Evolutionary conservation across 1,140 invertebrate genomes (phyloP), one percentile per base, ranked within the genome.

Genomic region (Coelopa frigida): DNA sequence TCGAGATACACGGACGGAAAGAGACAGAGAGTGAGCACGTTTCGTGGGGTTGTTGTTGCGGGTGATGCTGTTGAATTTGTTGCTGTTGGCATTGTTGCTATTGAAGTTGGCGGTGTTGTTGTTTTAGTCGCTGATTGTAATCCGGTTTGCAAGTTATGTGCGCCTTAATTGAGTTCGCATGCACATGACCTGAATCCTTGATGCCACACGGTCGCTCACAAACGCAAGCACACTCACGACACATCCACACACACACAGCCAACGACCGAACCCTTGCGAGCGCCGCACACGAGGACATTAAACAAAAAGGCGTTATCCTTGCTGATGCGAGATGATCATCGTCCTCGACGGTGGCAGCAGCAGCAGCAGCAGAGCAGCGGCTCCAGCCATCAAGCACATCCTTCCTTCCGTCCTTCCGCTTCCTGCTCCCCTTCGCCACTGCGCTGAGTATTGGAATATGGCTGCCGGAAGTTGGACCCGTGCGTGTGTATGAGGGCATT

Each of bases 81-180:
- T 29, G n/a, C 27, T 17, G 26, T 29, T 29, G 22, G 41, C 21
- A 23, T 21, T 38, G 33, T 29, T 46, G 22, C 29, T 21, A 8
- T 37, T 27, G 18, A 29, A 38, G 35, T 20, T 46, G n/a, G 3
- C 39, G 11, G 27, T 46, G 24, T 29, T 41, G 21, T 18, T 33
- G 27, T 20, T 33, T 22, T 7, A 29, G 39, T 65, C 59, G 61
- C 61, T 65, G 61, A 65, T 65, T 65, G 61, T 65, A 65, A 65
- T 65, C 61, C 61, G 61, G 61, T 65, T 64, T 65, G 61, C 65
- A 65, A 65, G 61, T 65, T 65, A 65, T 65, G 61, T 65, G 61
- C 61, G 64, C 53, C 61, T 65, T 65, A 65, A 65, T 65, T 65
- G 61, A 65, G 61, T 65, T 65, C 61, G 58, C 57, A 64, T 64